A percentile compares a stretch with the other conserved stretches of the same genome.
Conservation (phyloP, 1,140 invertebrate genomes). For the Bombus waltoni region DNA sequence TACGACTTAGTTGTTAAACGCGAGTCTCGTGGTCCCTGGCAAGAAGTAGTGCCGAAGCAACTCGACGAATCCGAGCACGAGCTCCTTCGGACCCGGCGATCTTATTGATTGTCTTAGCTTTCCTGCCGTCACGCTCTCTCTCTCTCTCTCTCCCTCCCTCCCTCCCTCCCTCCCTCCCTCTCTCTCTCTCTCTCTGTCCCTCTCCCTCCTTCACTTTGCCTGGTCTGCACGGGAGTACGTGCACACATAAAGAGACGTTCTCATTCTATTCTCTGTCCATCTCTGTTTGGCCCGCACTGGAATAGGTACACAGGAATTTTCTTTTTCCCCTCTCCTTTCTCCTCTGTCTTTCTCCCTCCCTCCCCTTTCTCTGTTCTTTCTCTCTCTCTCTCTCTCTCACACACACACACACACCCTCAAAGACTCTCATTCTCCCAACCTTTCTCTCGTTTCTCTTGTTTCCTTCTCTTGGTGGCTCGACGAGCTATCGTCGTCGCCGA, state of each 20-base stretch:
- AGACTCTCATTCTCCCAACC: constrained; percentile 25
- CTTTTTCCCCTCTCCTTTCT: neutral
- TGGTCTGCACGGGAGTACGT: constrained; percentile 29
- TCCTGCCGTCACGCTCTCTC: constrained; percentile 54
- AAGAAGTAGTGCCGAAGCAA: constrained; percentile 52
- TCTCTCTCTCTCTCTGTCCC: constrained; percentile 6
- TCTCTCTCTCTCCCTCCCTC: constrained; percentile 17
- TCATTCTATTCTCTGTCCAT: constrained; percentile 24
- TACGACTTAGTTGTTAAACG: constrained; percentile 50
- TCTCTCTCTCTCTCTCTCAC: neutral
- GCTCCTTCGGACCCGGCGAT: constrained; percentile 68
- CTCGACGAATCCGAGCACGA: constrained; percentile 66
- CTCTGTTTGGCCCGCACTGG: constrained; percentile 22
- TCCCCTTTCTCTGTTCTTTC: neutral
- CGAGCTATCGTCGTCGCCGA: constrained; percentile 57
- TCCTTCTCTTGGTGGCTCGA: constrained; percentile 24
- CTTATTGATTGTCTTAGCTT: constrained; percentile 78
- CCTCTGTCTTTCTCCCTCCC: neutral
- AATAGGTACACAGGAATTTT: constrained; percentile 41
- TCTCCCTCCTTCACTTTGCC: constrained; percentile 6
- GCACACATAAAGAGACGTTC: constrained; percentile 9
- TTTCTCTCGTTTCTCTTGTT: constrained; percentile 35
- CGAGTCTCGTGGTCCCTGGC: constrained; percentile 34
- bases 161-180: neutral
- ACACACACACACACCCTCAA: neutral